A percentile compares a stretch with the other conserved stretches of the same genome.
Evolutionary conservation across 2,797 vertebrate genomes (phyloP).

Genomic region (Hybognathus amarus): DNA sequence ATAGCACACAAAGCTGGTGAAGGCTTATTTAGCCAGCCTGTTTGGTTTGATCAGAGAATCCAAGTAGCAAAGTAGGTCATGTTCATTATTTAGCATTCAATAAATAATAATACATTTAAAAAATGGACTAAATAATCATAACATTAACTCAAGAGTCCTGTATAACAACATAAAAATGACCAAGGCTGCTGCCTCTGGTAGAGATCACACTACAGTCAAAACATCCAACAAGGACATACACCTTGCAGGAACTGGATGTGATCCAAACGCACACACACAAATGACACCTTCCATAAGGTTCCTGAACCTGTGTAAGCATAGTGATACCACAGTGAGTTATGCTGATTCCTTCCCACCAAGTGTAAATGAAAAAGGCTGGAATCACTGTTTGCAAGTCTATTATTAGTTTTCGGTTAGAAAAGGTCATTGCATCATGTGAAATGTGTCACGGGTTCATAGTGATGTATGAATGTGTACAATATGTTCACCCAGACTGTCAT

Average conservation of each 20-base stretch:
- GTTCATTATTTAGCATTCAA: background rate
- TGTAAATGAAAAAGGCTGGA: constrained; percentile 52
- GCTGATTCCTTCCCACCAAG: constrained; percentile 52
- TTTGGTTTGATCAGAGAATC: constrained; percentile 31
- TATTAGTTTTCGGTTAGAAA: constrained; percentile 46
- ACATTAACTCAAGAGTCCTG: background rate
- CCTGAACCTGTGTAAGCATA: constrained; percentile 16
- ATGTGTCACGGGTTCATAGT: constrained; percentile 3
- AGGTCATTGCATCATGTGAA: constrained; percentile 38
- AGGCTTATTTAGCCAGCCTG: constrained; percentile 30
- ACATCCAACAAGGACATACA: constrained; percentile 54
- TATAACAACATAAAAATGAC: background rate
- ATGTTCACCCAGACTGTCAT: background rate
- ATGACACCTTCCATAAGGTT: background rate
- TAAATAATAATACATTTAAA: background rate
- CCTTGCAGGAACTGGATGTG: constrained; percentile 15
- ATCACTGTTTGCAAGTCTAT: constrained; percentile 28
- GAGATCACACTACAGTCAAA: constrained; percentile 10
- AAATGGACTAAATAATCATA: background rate
- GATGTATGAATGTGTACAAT: background rate
- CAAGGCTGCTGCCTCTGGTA: constrained; percentile 21
- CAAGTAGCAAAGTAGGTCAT: constrained; percentile 16
- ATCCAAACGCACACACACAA: constrained; percentile 38
- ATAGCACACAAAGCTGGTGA: constrained; percentile 45
- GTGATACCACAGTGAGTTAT: constrained; percentile 31